phyloP scores from a whole-genome alignment of 2,113 vertebrate genomes.

The Misgurnus mizolepis region DNA sequence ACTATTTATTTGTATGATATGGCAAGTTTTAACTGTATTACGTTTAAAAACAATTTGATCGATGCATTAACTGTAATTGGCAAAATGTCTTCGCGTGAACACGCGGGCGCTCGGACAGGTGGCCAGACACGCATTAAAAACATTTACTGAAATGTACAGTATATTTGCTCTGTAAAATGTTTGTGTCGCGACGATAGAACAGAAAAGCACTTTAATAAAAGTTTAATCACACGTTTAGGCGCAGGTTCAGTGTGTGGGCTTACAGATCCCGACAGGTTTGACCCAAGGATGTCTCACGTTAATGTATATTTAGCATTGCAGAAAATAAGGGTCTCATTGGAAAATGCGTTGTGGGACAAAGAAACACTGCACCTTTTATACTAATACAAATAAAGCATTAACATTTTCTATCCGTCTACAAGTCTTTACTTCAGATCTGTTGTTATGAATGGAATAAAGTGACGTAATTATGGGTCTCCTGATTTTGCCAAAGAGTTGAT shows the following conservation, averaged over 20 bases:
- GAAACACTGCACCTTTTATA: slow-evolving; percentile 81
- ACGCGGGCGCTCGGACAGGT: slow-evolving; percentile 65
- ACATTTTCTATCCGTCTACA: slow-evolving; percentile 74
- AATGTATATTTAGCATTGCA: slow-evolving; percentile 76
- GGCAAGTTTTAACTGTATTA: slow-evolving; percentile 81
- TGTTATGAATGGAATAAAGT: not conserved
- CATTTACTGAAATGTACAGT: slow-evolving; percentile 76
- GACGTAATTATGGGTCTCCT: too few relatives aligned
- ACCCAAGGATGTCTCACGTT: slow-evolving; percentile 67
- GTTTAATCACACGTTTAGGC: slow-evolving; percentile 81
- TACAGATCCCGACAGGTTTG: slow-evolving; percentile 68
- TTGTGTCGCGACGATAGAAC: slow-evolving; percentile 78
- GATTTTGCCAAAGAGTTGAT: too few relatives aligned
- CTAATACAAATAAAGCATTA: slow-evolving; percentile 84
- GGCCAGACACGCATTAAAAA: slow-evolving; percentile 61
- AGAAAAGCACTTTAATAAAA: slow-evolving; percentile 84
- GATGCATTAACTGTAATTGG: slow-evolving; percentile 75
- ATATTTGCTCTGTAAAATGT: slow-evolving; percentile 78
- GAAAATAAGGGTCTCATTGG: slow-evolving; percentile 69
- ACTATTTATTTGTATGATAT: slow-evolving; percentile 87
- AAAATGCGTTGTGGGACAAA: slow-evolving; percentile 67
- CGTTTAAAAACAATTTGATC: slow-evolving; percentile 67
- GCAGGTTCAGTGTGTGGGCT: slow-evolving; percentile 76
- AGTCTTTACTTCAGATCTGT: slow-evolving; percentile 28
- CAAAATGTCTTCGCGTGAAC: slow-evolving; percentile 65